Percentiles rank a stretch among this genome's conserved stretches.
Evolutionary conservation across 2,888 invertebrate species (phyloP).

Genomic region (Trileptium ribeirensis): DNA sequence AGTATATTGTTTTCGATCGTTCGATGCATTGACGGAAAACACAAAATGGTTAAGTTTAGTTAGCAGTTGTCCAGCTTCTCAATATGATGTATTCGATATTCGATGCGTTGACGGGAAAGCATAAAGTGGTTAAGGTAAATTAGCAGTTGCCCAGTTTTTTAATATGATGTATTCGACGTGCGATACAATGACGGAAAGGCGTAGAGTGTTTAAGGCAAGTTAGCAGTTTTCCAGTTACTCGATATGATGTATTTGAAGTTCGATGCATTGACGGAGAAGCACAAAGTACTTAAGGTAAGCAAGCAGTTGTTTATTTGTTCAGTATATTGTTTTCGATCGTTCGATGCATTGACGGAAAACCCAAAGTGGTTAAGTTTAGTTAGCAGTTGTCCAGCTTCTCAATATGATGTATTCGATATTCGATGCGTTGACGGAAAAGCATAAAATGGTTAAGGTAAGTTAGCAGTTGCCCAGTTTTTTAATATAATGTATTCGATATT

Average conservation of each 20-base stretch:
- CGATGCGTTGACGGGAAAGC: slow-evolving; percentile 80
- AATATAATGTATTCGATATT: slow-evolving; percentile 75
- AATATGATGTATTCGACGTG: slow-evolving; percentile 75
- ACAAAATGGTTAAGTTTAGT: too few species aligned
- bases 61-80: too few species aligned
- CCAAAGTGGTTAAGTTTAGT: too few species aligned
- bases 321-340: too few species aligned
- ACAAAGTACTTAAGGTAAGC: slow-evolving; percentile 91
- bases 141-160: slow-evolving; percentile 94
- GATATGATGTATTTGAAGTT: slow-evolving; percentile 75
- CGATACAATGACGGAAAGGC: slow-evolving; percentile 82
- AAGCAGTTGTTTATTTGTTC: too few species aligned
- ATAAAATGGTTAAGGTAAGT: slow-evolving; percentile 86
- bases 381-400: slow-evolving; percentile 94
- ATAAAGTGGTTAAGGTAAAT: slow-evolving; percentile 88
- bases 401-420: slow-evolving; percentile 75
- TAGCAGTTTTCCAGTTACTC: slow-evolving; percentile 94
- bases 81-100: too few species aligned
- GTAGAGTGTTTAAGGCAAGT: slow-evolving; percentile 90
- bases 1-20: slow-evolving; percentile 73
- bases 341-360: too few species aligned
- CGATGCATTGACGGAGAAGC: slow-evolving; percentile 82
- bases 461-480: slow-evolving; percentile 94
- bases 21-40: too few species aligned
- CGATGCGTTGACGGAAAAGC: slow-evolving; percentile 82